Conservation (phyloP, 2,113 vertebrate genomes). For the Tylochromis polylepis region DNA sequence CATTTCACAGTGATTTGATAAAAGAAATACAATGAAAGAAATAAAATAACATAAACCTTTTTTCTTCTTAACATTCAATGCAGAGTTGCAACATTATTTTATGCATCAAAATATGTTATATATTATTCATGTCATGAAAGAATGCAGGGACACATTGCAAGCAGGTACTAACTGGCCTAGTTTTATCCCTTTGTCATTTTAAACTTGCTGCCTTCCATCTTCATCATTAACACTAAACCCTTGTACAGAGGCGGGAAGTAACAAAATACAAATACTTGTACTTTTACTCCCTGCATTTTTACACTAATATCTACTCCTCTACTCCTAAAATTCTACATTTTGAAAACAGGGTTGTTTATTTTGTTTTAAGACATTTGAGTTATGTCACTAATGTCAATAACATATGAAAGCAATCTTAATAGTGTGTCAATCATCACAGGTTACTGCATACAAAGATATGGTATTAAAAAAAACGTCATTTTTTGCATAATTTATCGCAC, state of each 20-base stretch:
- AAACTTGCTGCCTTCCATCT: neutral
- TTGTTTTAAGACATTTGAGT: too few relatives aligned
- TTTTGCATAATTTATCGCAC: too few relatives aligned
- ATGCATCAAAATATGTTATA: neutral
- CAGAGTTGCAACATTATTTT: neutral
- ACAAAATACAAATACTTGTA: neutral
- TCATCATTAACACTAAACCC: conserved; percentile 27
- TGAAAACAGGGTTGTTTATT: too few relatives aligned
- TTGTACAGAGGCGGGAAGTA: neutral
- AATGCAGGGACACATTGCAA: neutral
- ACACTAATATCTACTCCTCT: neutral
- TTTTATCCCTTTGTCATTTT: conserved; percentile 24
- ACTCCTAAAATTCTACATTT: too few relatives aligned
- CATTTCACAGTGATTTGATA: neutral
- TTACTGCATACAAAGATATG: too few relatives aligned
- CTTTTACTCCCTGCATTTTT: neutral
- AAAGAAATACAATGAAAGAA: neutral
- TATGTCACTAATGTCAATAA: too few relatives aligned
- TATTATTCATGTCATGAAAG: neutral
- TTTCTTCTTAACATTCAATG: neutral
- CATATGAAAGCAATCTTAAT: too few relatives aligned
- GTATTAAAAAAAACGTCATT: too few relatives aligned
- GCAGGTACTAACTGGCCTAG: neutral
- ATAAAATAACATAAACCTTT: neutral
- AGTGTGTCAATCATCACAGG: too few relatives aligned